Evolutionary conservation across 1,140 invertebrate genomes (phyloP), one percentile per base, ranked within the genome.

Genomic region (Drosophila arizonae): DNA sequence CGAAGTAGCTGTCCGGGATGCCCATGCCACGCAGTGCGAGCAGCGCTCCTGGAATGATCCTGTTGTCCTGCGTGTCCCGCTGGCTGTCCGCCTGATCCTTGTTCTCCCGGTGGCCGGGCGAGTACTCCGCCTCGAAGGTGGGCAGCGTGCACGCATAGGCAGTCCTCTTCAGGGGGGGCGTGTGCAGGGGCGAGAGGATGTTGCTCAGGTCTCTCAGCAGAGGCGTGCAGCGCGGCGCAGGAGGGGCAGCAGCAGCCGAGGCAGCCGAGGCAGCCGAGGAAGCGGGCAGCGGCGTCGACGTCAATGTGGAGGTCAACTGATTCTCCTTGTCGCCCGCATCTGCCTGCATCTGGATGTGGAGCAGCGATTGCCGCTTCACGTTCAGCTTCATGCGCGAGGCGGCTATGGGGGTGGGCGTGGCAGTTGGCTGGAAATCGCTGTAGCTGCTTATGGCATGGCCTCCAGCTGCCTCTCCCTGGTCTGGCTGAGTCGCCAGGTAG

Each of bases 1-100:
- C 87, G 48, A 91, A 91, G 72, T 91, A 91, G 43, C 81, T 87
- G 69, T 91, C 90, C 8, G 90, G 82, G 17, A 91, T 89, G 28
- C 87, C 88, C 11, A 91, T 46, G 17, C 90, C 90, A 3, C 90
- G 85, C 43, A 91, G 69, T 2, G 90, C 90, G 8, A 91, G 63
- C 55, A 91, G 55, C 1, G 90, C 76, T 26, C 90, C 90, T 0
- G 90, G 90, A 24, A 91, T 76, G n/a, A 76, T 51, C 11, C 46
- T 65, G 63, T 64, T 72, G 51, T 61, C 72, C 17, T 50, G 36
- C 36, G 36, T 11, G 36, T 13, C 10, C 10, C 36, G 9, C 36
- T 39, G 6, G 11, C 21, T 50, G 13, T 51, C 78, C 30, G 39
- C 9, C 17, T 17, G n/a, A 1, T 26, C 17, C 46, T 39, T 28